Evolutionary conservation across 2,888 invertebrate genomes (phyloP), one percentile per base, ranked within the genome.

Genomic region (Papilio gigon): DNA sequence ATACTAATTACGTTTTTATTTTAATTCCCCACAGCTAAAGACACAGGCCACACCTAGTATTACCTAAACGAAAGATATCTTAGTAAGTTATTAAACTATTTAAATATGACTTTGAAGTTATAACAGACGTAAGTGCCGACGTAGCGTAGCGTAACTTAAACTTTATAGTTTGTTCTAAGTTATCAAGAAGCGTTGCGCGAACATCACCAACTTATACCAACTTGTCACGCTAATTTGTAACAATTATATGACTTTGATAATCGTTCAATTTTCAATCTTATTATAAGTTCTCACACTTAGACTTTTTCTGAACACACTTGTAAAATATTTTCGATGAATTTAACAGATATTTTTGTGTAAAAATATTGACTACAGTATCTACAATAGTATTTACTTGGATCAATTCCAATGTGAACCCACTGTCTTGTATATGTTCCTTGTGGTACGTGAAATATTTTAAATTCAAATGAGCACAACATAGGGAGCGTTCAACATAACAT

Each of bases 121-220:
- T 3, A 35, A 17, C 35, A 27, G 60, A 37, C 35, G 67, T 62
- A 56, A 67, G 58, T 35, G 30, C 44, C 37, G 40, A 53, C 53
- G 27, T 66, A n/a, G 11, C 59, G 63, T 64, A 47, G 59, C 64
- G 64, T 59, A 33, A 58, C 35, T 22, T 58, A 20, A 68, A 68
- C 64, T 68, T 63, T 35, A 42, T 58, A 67, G 67, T 68, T 68
- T 44, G 44, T 37, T 27, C 37, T 37, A 40, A 64, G 64, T 68
- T 63, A 37, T 71, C 74, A 71, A 73, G 72, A 75, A 75, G 71
- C 74, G 71, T 69, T 75, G 60, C 60, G 56, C 37, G 58, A 64
- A 58, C 56, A 72, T 67, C 65, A 73, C 71, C 70, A 69, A 72
- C 72, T 71, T 70, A 27, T 20, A 22, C 56, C 25, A 50, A 64